Evolutionary conservation across 2,888 invertebrate genomes (phyloP).

Genomic region (Eilema sororculum): DNA sequence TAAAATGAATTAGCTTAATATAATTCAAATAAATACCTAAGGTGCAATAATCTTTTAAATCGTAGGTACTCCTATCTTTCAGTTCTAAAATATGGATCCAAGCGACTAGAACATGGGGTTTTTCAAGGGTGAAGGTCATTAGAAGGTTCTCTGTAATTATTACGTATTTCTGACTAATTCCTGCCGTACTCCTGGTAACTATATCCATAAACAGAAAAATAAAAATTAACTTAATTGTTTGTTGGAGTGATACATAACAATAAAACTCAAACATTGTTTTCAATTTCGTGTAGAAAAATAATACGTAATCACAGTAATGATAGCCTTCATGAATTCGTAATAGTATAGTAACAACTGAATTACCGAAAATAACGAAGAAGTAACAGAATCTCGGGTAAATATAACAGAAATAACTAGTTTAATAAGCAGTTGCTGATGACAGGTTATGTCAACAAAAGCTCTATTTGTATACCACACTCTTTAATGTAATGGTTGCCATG

Average conservation of each 20-base stretch:
- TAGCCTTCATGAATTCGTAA: constrained; percentile 6
- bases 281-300: constrained; percentile 3
- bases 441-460: constrained; percentile 71
- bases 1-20: background rate
- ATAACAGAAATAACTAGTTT: constrained; percentile 45
- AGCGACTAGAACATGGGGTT: too few species aligned
- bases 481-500: constrained; percentile 64
- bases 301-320: background rate
- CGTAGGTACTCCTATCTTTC: too few species aligned
- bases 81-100: too few species aligned
- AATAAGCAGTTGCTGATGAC: constrained; percentile 42
- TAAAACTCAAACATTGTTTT: background rate
- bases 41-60: background rate
- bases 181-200: background rate
- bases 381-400: background rate
- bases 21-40: background rate
- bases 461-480: constrained; percentile 57
- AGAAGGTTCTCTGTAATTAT: background rate
- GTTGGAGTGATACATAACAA: too few species aligned
- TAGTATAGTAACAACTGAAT: constrained; percentile 23
- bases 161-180: background rate
- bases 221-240: too few species aligned
- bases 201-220: too few species aligned
- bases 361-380: constrained; percentile 29
- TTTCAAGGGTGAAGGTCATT: too few species aligned